phyloP scores from a whole-genome alignment of 2,797 vertebrate genomes.

The Xiphorhynchus erythropygius region DNA sequence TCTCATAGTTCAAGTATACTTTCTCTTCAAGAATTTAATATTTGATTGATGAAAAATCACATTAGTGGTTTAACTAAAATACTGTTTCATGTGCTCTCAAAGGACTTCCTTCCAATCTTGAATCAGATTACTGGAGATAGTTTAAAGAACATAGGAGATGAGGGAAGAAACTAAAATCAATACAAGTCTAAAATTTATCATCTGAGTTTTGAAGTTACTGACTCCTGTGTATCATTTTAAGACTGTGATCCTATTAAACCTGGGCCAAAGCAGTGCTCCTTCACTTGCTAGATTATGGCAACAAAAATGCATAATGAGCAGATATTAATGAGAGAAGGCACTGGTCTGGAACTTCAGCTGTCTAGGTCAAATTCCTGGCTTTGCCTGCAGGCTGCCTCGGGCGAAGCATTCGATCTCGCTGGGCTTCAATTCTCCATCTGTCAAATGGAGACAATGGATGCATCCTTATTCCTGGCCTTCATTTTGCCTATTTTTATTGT shows the following conservation, averaged over 20 bases:
- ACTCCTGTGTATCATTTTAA: not conserved
- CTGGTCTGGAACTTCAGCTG: conserved; percentile 21
- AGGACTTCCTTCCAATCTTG: conserved; percentile 5
- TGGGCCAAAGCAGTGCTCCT: not conserved
- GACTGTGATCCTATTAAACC: not conserved
- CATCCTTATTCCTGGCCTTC: not conserved
- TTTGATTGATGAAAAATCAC: conserved; percentile 48
- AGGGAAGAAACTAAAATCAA: conserved; percentile 46
- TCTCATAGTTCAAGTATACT: conserved; percentile 13
- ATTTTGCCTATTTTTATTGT: not conserved
- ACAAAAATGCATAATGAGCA: not conserved
- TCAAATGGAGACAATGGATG: not conserved
- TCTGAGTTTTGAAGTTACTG: conserved; percentile 14
- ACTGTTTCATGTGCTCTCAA: not conserved
- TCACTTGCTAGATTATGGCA: not conserved
- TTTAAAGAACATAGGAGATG: conserved; percentile 20
- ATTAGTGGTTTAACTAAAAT: conserved; percentile 41
- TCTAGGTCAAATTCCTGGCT: conserved; percentile 12
- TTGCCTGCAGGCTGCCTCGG: not conserved
- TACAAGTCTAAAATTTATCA: conserved; percentile 22
- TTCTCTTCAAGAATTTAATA: conserved; percentile 26
- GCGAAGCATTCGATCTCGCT: not conserved
- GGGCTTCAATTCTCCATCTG: not conserved
- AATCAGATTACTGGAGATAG: conserved; percentile 23
- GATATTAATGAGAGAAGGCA: conserved; percentile 20